Conservation (phyloP, 1,140 invertebrate species). For the Drosophila cardini region DNA sequence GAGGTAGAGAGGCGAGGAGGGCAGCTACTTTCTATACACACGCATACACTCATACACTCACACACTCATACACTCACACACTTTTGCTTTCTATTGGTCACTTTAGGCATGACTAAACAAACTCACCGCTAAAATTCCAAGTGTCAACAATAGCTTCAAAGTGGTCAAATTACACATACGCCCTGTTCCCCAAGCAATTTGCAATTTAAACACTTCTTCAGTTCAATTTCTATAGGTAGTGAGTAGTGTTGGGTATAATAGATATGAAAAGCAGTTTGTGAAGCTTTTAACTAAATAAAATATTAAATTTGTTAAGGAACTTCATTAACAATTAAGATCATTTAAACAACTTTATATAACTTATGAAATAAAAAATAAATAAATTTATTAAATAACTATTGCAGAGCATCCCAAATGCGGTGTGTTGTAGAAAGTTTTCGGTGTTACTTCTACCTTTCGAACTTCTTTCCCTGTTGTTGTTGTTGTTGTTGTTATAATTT, state of each 20-base stretch:
- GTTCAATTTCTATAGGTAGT: neutral
- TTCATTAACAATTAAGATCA: no score
- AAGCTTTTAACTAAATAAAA: no score
- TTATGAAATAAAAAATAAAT: neutral
- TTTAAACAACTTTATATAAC: no score
- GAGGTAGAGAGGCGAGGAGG: neutral
- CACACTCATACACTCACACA: constrained; percentile 41
- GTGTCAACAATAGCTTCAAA: constrained; percentile 4
- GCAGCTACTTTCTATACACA: constrained; percentile 53
- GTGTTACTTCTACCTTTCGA: constrained; percentile 9
- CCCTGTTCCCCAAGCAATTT: constrained; percentile 44
- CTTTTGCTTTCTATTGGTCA: constrained; percentile 72
- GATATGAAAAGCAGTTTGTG: constrained; percentile 4
- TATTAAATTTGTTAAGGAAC: no score
- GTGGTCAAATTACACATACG: constrained; percentile 63
- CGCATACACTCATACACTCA: constrained; percentile 20
- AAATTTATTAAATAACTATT: constrained; percentile 27
- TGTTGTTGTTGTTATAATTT: constrained; percentile 43
- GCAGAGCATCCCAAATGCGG: constrained; percentile 11
- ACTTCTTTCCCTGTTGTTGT: constrained; percentile 16
- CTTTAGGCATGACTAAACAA: constrained; percentile 73
- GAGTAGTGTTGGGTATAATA: neutral
- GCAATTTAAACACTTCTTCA: constrained; percentile 23
- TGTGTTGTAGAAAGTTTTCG: constrained; percentile 28
- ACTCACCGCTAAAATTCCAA: constrained; percentile 20